Evolutionary conservation across 2,888 invertebrate genomes (phyloP), one percentile per base, ranked within the genome.

Genomic region (Acanthosepion lycidas): DNA sequence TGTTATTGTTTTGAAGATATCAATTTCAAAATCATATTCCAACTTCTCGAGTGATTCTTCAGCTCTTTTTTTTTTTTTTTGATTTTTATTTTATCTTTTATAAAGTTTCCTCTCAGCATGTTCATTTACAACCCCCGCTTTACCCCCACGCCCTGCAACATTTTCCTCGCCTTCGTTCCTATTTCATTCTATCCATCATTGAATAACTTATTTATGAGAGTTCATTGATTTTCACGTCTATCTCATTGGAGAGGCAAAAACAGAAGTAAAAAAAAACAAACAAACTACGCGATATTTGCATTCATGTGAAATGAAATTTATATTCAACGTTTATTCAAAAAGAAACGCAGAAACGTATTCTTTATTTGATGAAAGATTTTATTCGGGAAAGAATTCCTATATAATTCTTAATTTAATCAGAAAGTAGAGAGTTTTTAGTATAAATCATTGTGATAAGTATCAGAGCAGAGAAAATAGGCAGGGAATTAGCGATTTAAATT

Each of bases 321-420:
- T n/a, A 78, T 78, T n/a, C 78, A 4, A n/a, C n/a, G n/a, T 78
- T n/a, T 78, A 78, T 78, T 78, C n/a, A 78, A 78, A n/a, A 78
- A n/a, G 9, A 20, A 78, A 78, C 1, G 2, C 12, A n/a, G n/a
- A 15, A 78, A 78, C 78, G 78, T n/a, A 15, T 78, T 78, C n/a
- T 12, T 78, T 33, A 33, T n/a, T 78, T 78, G n/a, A n/a, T 78
- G n/a, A 78, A n/a, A 18, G n/a, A 78, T 8, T n/a, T 78, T 78
- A n/a, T 78, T 78, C 33, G 15, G 15, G n/a, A n/a, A 78, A 23
- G 33, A 78, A n/a, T n/a, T n/a, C 4, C n/a, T 15, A 15, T 8
- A 33, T 78, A 78, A 78, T n/a, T n/a, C n/a, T 78, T 78, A 78
- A 78, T n/a, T 78, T n/a, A 78, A 78, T 78, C n/a, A n/a, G n/a